A percentile compares a stretch with the other conserved stretches of the same genome.
Conservation (phyloP, 2,888 invertebrate genomes). For the Cerceris rybyensis region DNA sequence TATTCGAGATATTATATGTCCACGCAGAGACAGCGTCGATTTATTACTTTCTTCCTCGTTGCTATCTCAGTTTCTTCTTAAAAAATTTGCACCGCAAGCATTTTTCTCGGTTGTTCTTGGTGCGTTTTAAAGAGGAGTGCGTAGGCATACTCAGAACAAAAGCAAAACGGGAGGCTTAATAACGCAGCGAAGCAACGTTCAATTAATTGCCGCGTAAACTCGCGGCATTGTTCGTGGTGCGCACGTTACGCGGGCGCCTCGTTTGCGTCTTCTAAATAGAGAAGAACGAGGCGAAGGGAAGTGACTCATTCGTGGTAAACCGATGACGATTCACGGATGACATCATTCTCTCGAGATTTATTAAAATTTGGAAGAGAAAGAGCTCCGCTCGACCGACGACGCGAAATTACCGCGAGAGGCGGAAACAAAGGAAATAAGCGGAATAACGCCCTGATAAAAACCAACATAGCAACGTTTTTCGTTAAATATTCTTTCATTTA, state of each 20-base stretch:
- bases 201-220: slow-evolving; percentile 25
- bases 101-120: not conserved
- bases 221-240: slow-evolving; percentile 25
- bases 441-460: not conserved
- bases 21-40: too few species aligned
- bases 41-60: too few species aligned
- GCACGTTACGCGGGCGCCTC: slow-evolving; percentile 10
- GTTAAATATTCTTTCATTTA: too few species aligned
- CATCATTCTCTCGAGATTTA: slow-evolving; percentile 48
- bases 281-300: slow-evolving; percentile 51
- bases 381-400: not conserved
- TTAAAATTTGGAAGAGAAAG: slow-evolving; percentile 48
- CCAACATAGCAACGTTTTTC: not conserved
- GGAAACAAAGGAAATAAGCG: not conserved
- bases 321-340: slow-evolving; percentile 52
- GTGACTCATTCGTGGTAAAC: slow-evolving; percentile 57
- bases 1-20: too few species aligned
- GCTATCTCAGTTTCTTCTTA: too few species aligned
- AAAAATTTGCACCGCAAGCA: too few species aligned
- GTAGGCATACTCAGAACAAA: too few species aligned
- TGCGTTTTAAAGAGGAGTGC: not conserved
- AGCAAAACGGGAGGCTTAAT: too few species aligned
- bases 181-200: slow-evolving; percentile 10
- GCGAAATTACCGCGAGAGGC: not conserved
- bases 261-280: slow-evolving; percentile 24